phyloP scores from a whole-genome alignment of 2,113 vertebrate genomes.

The Anguilla rostrata region DNA sequence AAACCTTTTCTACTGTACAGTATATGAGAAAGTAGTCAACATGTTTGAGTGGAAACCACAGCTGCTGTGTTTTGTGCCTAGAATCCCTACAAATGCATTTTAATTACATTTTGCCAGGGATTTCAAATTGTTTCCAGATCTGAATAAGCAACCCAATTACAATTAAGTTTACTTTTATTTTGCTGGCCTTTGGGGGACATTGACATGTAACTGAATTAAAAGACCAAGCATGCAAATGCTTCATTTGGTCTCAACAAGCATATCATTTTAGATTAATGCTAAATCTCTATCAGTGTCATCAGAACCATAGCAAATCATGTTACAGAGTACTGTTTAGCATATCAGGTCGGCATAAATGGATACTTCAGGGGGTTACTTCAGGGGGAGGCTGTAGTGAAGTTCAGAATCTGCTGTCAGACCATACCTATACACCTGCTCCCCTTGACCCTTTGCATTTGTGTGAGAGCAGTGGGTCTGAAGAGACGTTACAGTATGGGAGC shows the following conservation, averaged over 20 bases:
- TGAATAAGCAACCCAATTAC: neutral
- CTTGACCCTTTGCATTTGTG: neutral
- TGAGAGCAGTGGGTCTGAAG: neutral
- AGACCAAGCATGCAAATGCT: neutral
- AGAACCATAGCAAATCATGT: neutral
- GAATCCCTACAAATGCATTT: neutral
- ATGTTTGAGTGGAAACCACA: neutral
- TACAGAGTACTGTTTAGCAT: neutral
- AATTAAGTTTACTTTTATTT: neutral
- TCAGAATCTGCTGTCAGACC: neutral
- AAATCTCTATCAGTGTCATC: neutral
- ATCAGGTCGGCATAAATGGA: neutral
- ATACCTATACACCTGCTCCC: neutral
- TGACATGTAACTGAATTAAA: neutral
- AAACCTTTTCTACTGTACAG: neutral
- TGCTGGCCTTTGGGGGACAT: conserved; percentile 7
- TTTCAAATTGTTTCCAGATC: neutral
- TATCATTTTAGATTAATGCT: neutral
- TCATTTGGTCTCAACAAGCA: neutral
- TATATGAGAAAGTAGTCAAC: neutral
- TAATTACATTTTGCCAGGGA: neutral
- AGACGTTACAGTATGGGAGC: neutral
- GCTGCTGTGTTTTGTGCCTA: neutral
- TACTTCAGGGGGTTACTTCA: neutral
- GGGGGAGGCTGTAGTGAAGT: neutral